These are phyloP conservation scores for Pongo abelii DNA, from an alignment of 2,113 vertebrate species.

Conservation along the genomic window DNA sequence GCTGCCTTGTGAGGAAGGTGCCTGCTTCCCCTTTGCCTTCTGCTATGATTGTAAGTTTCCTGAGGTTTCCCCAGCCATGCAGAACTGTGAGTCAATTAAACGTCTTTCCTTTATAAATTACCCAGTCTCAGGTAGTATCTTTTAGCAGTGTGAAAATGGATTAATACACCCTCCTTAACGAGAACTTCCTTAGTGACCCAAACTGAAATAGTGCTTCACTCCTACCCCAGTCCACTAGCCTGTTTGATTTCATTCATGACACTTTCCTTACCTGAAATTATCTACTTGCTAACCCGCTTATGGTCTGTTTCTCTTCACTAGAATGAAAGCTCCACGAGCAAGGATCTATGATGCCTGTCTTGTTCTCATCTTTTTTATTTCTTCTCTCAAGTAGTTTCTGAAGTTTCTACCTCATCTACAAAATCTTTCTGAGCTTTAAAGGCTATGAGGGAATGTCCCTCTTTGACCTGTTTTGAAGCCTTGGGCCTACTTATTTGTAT, in stretches of 20 bases:
- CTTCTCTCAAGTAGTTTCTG: background rate
- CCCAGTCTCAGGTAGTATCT: too few species aligned
- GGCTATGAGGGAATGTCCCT: background rate
- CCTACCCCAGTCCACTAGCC: fast-evolving
- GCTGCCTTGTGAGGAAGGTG: too few species aligned
- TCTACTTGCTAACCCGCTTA: background rate
- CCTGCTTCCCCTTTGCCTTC: too few species aligned
- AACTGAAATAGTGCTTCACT: background rate
- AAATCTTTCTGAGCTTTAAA: background rate
- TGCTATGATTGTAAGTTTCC: too few species aligned
- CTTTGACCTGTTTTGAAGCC: background rate
- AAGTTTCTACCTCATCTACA: background rate
- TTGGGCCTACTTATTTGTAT: background rate
- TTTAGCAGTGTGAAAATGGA: too few species aligned
- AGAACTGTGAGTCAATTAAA: too few species aligned
- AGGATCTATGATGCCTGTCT: background rate
- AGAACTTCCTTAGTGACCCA: background rate
- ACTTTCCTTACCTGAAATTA: background rate
- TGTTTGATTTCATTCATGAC: background rate
- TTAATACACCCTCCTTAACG: background rate
- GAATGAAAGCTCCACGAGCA: background rate
- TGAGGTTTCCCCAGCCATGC: too few species aligned
- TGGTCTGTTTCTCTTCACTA: background rate
- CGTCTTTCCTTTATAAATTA: too few species aligned
- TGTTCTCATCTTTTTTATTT: background rate